Conservation (phyloP, 1,140 invertebrate species). For the Pseudomyrmex flavicornis region DNA sequence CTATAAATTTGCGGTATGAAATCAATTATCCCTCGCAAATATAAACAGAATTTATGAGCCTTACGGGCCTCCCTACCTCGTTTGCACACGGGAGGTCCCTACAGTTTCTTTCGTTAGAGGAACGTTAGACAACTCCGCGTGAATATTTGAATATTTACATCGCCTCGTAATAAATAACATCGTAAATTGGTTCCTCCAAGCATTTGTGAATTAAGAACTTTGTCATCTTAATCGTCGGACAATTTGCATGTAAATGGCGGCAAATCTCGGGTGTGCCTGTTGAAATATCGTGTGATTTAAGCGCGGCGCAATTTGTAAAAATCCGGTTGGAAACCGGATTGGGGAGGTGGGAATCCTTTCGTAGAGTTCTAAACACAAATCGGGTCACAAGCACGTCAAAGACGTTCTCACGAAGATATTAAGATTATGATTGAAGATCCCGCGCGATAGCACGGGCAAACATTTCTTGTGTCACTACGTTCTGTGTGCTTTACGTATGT, state of each 20-base stretch:
- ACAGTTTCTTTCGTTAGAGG: neutral
- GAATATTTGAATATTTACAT: constrained; percentile 2
- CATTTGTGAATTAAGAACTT: neutral
- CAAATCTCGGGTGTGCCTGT: too few species aligned
- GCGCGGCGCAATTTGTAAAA: too few species aligned
- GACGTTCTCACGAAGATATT: neutral
- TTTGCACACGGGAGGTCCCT: constrained; percentile 14
- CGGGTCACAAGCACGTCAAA: neutral
- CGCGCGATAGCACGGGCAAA: neutral
- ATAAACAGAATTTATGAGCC: constrained; percentile 34
- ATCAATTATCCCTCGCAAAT: constrained; percentile 46
- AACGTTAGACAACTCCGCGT: neutral
- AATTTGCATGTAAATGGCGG: too few species aligned
- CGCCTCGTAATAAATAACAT: constrained; percentile 1
- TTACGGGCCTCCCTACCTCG: neutral
- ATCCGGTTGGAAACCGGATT: too few species aligned
- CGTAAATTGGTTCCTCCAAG: constrained; percentile 9
- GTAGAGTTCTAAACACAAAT: constrained; percentile 2
- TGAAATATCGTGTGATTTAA: too few species aligned
- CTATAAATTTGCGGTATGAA: constrained; percentile 46
- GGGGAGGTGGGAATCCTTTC: too few species aligned
- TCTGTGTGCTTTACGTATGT: constrained; percentile 45
- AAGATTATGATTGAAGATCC: constrained; percentile 36
- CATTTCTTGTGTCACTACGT: constrained; percentile 22
- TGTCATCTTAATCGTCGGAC: too few species aligned